Conservation (phyloP, 2,113 vertebrate species). For the Larimichthys crocea region DNA sequence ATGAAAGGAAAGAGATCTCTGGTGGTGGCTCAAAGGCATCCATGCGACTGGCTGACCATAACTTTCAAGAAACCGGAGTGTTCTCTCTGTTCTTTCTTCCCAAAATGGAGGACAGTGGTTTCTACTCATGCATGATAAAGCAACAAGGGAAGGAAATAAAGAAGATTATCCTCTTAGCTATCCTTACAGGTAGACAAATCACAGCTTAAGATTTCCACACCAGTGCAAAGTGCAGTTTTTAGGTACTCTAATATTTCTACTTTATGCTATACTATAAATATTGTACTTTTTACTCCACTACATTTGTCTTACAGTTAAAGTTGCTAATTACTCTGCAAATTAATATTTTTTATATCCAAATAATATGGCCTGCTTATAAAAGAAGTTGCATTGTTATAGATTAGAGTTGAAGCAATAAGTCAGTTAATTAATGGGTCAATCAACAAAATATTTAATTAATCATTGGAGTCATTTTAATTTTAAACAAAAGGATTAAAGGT, state of each 20-base stretch:
- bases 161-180: conserved; percentile 72
- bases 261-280: not conserved
- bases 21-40: conserved; percentile 36
- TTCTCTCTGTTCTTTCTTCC: conserved; percentile 76
- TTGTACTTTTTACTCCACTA: not conserved
- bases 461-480: not conserved
- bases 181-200: conserved; percentile 77
- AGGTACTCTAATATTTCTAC: no score
- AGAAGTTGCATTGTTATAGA: not conserved
- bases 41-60: conserved; percentile 60
- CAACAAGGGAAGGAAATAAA: conserved; percentile 46
- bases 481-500: not conserved
- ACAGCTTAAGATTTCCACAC: not conserved
- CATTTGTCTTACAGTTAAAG: not conserved
- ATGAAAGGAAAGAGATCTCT: conserved; percentile 30
- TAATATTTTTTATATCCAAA: not conserved
- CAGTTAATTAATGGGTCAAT: no score
- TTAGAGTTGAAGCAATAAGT: not conserved
- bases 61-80: conserved; percentile 65
- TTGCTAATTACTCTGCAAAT: not conserved
- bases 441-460: not conserved
- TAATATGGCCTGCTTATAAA: not conserved
- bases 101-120: conserved; percentile 58
- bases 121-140: conserved; percentile 75
- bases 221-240: not conserved